Evolutionary conservation across 2,888 invertebrate species (phyloP).

Genomic region (Trichogramma evanescens): DNA sequence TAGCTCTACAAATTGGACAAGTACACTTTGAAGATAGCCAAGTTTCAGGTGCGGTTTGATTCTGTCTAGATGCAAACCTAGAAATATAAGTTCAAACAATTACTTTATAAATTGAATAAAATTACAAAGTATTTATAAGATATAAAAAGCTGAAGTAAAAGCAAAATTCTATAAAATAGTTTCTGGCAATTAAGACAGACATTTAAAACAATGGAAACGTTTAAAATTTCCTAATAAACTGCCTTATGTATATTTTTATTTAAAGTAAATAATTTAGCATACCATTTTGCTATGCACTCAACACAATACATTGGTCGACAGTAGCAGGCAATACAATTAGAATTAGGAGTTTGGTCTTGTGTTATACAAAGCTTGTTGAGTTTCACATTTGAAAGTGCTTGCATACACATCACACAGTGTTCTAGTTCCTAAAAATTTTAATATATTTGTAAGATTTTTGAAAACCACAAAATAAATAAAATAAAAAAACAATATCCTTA

Average conservation of each 20-base stretch:
- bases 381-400: conserved; percentile 70
- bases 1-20: conserved; percentile 80
- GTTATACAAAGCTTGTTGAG: conserved; percentile 61
- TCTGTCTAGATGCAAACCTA: conserved; percentile 76
- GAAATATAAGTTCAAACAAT: conserved; percentile 16
- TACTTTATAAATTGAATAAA: no score
- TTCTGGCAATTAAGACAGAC: no score
- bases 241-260: not conserved
- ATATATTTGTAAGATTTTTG: not conserved
- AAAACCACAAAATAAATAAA: conserved; percentile 1
- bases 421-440: conserved; percentile 60
- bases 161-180: no score
- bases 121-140: no score
- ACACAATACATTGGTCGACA: conserved; percentile 88
- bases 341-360: conserved; percentile 38
- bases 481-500: conserved; percentile 32
- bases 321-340: conserved; percentile 55
- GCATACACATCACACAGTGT: conserved; percentile 85
- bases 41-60: conserved; percentile 59
- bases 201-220: no score
- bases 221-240: no score
- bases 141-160: no score
- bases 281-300: conserved; percentile 77
- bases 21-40: conserved; percentile 80
- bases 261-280: conserved; percentile 18